Evolutionary conservation across 2,797 vertebrate species (phyloP), one percentile per base, ranked within the genome.

Genomic region (Margarornis squamiger): DNA sequence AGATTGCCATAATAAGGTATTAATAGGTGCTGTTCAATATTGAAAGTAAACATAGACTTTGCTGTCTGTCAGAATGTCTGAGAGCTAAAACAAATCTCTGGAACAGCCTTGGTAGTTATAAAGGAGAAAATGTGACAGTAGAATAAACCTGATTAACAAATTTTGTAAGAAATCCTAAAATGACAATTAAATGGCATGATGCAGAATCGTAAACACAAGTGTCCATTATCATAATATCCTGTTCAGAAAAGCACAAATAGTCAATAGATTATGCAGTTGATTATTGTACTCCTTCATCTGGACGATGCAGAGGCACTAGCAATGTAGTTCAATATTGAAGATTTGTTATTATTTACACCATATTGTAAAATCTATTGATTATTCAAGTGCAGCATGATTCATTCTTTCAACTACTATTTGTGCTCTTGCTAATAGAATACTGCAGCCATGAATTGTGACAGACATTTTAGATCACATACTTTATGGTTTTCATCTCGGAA

Each of bases 341-440:
- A 51, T 91, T 89, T 87, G n/a, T 63, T 94, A 74, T 12, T 88
- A 52, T 78, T 76, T 83, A 75, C 49, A 74, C 17, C n/a, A 67
- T 22, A 41, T 65, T 95, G n/a, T 92, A 88, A 88, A 86, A 91
- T 82, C 29, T 78, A 73, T 86, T 95, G 84, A 79, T 96, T 95
- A 87, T 80, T 71, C 11, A 38, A 55, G 24, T 74, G 46, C 54
- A 55, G 32, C 63, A 59, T 72, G 68, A 80, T 91, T 95, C 96
- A 72, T 84, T 94, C 16, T 93, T 96, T 90, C 67, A 68, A 63
- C 11, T 88, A 86, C 10, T 93, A 45, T 92, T 94, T 95, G 27
- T 68, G 43, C 73, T 65, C 18, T 88, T 49, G 57, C 34, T 89
- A 84, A 80, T 59, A 93, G 36, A 26, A 39, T 78, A 61, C 51